Evolutionary conservation across 2,113 vertebrate genomes (phyloP).

Genomic region (Pelecanus crispus): DNA sequence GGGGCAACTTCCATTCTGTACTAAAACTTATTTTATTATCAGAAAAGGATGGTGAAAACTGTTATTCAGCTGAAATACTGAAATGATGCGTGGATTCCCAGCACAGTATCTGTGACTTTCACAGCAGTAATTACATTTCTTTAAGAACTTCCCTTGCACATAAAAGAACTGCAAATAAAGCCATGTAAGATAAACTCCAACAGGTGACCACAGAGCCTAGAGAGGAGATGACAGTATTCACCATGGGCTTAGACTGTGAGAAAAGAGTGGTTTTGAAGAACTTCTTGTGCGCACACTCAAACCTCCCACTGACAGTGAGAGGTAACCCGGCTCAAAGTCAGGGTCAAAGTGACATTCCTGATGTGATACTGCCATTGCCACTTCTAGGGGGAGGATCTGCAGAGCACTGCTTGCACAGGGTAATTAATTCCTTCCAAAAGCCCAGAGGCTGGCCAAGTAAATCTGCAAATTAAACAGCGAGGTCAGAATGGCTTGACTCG

Average conservation of each 20-base stretch:
- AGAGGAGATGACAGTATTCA: neutral
- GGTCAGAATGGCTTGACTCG: neutral
- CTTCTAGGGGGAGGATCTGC: neutral
- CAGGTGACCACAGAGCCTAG: neutral
- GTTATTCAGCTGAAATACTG: neutral
- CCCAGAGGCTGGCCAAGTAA: neutral
- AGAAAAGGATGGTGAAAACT: neutral
- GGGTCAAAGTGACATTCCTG: neutral
- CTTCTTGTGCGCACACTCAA: neutral
- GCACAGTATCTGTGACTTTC: neutral
- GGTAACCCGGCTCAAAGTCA: neutral
- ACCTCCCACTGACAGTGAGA: neutral
- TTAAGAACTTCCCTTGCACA: neutral
- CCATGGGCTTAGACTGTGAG: neutral
- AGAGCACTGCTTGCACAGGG: neutral
- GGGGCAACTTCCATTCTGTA: neutral
- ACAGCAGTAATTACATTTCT: neutral
- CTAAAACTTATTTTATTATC: neutral
- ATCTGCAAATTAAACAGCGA: neutral
- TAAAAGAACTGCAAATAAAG: neutral
- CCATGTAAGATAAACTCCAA: neutral
- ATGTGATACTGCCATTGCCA: neutral
- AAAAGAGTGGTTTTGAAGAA: neutral
- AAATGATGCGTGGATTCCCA: neutral
- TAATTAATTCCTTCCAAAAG: neutral